phyloP scores from a whole-genome alignment of 2,888 invertebrate species.

The Limulus polyphemus region DNA sequence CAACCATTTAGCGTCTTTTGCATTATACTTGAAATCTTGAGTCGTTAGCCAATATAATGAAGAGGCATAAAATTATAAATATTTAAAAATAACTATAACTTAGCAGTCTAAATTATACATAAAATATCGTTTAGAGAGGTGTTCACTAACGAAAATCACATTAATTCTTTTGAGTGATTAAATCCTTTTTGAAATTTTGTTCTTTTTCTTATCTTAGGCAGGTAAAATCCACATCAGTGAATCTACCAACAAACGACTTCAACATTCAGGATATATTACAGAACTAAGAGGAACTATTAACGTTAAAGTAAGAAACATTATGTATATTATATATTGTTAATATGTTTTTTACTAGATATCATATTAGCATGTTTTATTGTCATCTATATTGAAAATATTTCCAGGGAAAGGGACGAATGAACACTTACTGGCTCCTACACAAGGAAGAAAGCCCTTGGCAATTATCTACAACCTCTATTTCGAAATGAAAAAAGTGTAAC shows the following conservation, averaged over 20 bases:
- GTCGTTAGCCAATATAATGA: too few species aligned
- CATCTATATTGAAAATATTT: conserved; percentile 28
- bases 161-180: too few species aligned
- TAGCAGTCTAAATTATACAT: too few species aligned
- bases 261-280: conserved; percentile 51
- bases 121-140: too few species aligned
- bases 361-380: neutral
- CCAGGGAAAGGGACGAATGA: conserved; percentile 78
- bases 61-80: too few species aligned
- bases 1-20: too few species aligned
- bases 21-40: too few species aligned
- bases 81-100: too few species aligned
- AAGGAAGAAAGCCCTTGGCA: neutral
- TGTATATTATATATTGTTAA: conserved; percentile 5
- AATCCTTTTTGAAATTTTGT: conserved; percentile 30
- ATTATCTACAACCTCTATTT: neutral
- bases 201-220: conserved; percentile 43
- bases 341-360: neutral
- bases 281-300: conserved; percentile 58
- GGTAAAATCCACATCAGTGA: conserved; percentile 65
- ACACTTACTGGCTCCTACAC: conserved; percentile 56
- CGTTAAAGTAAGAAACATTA: conserved; percentile 52
- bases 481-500: neutral
- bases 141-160: too few species aligned
- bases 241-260: conserved; percentile 53